Evolutionary conservation across 2,797 vertebrate species (phyloP).

Genomic region (Myotis findleyi): DNA sequence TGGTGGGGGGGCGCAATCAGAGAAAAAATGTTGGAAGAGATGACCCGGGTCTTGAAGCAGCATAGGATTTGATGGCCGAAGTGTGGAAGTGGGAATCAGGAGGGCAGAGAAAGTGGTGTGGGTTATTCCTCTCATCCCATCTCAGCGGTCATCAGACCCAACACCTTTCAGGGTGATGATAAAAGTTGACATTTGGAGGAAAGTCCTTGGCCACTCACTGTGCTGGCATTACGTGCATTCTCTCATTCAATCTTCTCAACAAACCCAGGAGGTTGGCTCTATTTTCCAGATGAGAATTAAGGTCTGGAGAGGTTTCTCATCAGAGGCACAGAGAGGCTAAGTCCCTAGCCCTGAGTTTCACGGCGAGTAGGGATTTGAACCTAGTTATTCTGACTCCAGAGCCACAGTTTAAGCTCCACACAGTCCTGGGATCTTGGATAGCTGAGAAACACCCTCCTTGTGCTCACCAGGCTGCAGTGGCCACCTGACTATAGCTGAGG

Average conservation of each 20-base stretch:
- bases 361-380: background rate
- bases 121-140: too few relatives aligned
- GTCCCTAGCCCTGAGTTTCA: background rate
- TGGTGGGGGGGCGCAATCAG: background rate
- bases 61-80: background rate
- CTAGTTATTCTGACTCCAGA: background rate
- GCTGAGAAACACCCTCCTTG: background rate
- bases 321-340: background rate
- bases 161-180: background rate
- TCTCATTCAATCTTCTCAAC: background rate
- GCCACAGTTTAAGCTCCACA: background rate
- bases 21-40: background rate
- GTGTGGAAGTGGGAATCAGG: background rate
- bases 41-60: background rate
- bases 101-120: background rate
- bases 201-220: background rate
- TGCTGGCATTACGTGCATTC: background rate
- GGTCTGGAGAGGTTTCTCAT: background rate
- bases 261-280: background rate
- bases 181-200: background rate
- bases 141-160: background rate
- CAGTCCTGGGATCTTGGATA: background rate
- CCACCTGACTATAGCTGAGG: background rate
- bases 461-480: background rate
- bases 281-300: background rate